A percentile compares a stretch with the other conserved stretches of the same genome.
phyloP scores from a whole-genome alignment of 1,140 invertebrate species.

The Cydia fagiglandana region DNA sequence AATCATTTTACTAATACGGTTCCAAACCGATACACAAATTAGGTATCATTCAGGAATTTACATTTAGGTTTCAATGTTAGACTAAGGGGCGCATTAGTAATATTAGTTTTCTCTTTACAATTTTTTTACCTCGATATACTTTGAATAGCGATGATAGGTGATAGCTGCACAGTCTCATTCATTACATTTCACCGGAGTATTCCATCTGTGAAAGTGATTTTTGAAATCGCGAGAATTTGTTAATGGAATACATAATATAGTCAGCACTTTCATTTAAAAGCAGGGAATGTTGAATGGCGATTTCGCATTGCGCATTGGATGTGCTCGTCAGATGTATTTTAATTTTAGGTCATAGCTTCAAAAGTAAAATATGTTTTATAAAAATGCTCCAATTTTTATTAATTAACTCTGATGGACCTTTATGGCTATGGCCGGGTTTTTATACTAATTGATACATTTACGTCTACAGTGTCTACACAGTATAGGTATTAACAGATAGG shows the following conservation, averaged over 20 bases:
- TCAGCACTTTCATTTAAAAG: neutral
- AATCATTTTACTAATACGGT: too few relatives aligned
- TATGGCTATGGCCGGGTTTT: neutral
- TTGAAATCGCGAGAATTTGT: conserved; percentile 9
- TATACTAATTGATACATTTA: neutral
- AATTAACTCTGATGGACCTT: neutral
- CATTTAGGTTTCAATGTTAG: neutral
- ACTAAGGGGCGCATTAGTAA: conserved; percentile 7
- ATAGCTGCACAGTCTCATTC: neutral
- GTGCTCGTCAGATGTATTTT: conserved; percentile 16
- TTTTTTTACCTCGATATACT: conserved; percentile 8
- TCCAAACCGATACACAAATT: too few relatives aligned
- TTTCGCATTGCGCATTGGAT: neutral
- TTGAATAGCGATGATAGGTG: neutral
- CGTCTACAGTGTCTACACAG: neutral
- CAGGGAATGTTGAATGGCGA: neutral
- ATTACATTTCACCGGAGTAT: neutral
- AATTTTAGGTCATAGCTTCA: conserved; percentile 1
- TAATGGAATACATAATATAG: conserved; percentile 17
- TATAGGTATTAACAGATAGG: too few relatives aligned
- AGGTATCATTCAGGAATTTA: too few relatives aligned
- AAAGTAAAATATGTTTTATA: conserved; percentile 3
- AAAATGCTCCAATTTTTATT: conserved; percentile 4
- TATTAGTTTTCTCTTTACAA: conserved; percentile 1
- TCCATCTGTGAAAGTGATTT: neutral